Evolutionary conservation across 2,113 vertebrate species (phyloP), one percentile per base, ranked within the genome.

Genomic region (Melanostigma gelatinosum): DNA sequence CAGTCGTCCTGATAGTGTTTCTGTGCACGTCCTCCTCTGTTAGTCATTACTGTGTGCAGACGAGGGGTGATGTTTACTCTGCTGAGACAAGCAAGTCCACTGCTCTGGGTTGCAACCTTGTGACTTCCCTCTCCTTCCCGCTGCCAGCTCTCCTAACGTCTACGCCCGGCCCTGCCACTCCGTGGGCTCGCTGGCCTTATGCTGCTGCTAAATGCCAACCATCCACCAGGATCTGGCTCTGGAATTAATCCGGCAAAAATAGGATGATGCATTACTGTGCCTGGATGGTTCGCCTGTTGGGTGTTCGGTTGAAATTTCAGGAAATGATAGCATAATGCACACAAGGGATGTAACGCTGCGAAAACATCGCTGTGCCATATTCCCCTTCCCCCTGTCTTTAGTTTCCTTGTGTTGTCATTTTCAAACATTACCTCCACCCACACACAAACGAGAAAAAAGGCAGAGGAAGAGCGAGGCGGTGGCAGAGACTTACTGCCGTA

Each of bases 21-120:
- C 92, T 86, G 86, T 87, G 91, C 91, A 92, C 87, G 93, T 94
- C 92, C 82, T 85, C 80, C 87, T 89, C 88, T 92, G 90, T 95
- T 94, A 93, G 91, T 94, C 93, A 93, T 94, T 94, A 94, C 93
- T 91, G 91, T 92, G 92, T 93, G 91, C 91, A 94, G 93, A 95
- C 90, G 82, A 93, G 88, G 88, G 90, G 80, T 90, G 91, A 94
- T 94, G 93, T 94, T 94, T 93, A 91, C 93, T 93, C 91, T 94
- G 93, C 94, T 94, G 93, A 94, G 90, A 94, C 94, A 94, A 93
- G 93, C 93, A 94, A 94, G 91, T 93, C 92, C 89, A 92, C 90
- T 90, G 91, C 93, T 90, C 92, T 89, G 89, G 92, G 93, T 92
- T 93, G 91, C 93, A 94, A 94, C 93, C 93, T 92, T 93, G 91